Base-by-base conservation (phyloP, 1,140 invertebrate genomes). In the Lasioglossum albipes region DNA sequence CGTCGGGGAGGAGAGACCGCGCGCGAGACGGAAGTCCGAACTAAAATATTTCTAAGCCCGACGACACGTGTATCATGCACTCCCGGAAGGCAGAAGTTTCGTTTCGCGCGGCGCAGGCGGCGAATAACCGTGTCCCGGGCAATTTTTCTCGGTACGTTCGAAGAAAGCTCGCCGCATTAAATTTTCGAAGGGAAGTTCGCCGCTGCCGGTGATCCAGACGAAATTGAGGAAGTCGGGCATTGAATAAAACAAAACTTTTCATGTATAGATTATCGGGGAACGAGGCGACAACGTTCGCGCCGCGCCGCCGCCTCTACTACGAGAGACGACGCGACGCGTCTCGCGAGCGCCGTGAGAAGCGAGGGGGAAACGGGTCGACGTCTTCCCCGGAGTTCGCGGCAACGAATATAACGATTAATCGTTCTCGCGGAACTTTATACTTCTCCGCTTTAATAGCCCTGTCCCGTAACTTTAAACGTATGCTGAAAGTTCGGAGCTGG, bases 341-440 rank as follows among this genome's bases (percentile, higher is more conserved):
- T 45, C 45, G 45, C 10, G 45, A 12, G 13, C 45, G 45, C 10
- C 13, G 45, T 12, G 45, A 49, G 20, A 20, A 54, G 52, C 18
- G 52, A 54, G 16, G 45, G 0, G 13, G 52, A 54, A 54, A 49
- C 45, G 9, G 45, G 45, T 45, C 42, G 42, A 12, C 42, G 52
- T 54, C 52, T 54, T 16, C 13, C 52, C 10, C 2, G 18, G 2
- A n/a, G 36, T 52, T 36, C n/a, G 13, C 27, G 31, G 54, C 54
- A 41, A 59, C 18, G 52, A 41, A 59, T 71, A 59, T 13, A 31
- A 59, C 54, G 16, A 41, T 71, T 59, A 36, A 59, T 61, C 54
- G 6, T 72, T 31, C 54, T 42, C 69, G 31, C 59, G 16, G 59
- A 72, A 72, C 69, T 59, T 72, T 59, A 57, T 54, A 54, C 18